Conservation (phyloP, 2,797 vertebrate species). For the Tarsius wallacei region DNA sequence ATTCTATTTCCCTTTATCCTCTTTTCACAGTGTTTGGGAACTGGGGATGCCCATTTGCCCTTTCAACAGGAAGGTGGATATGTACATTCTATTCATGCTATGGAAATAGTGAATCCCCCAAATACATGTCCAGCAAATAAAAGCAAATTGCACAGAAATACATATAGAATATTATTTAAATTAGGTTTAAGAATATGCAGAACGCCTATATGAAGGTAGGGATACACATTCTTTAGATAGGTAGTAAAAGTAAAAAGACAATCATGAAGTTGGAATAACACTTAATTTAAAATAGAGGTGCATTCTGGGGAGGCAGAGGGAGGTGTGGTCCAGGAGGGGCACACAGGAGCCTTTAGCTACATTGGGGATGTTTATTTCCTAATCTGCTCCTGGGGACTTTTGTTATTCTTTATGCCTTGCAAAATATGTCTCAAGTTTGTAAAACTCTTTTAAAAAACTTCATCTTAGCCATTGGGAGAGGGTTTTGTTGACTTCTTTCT, state of each 20-base stretch:
- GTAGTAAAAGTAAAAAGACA: too few relatives aligned
- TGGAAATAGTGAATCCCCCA: not conserved
- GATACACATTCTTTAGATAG: too few relatives aligned
- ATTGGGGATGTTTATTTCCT: not conserved
- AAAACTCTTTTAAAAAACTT: not conserved
- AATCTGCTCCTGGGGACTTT: not conserved
- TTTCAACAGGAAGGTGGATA: not conserved
- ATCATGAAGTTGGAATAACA: too few relatives aligned
- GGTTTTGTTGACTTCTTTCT: not conserved
- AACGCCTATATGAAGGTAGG: not conserved
- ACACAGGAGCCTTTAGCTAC: not conserved
- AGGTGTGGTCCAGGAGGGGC: not conserved
- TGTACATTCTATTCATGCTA: not conserved
- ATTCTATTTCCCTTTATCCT: not conserved
- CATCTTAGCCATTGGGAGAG: not conserved
- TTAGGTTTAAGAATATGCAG: not conserved
- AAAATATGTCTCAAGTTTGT: not conserved
- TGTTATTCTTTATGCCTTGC: not conserved
- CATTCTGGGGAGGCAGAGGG: not conserved
- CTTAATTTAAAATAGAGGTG: not conserved
- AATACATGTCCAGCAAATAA: not conserved
- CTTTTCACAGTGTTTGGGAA: not conserved
- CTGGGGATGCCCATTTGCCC: not conserved
- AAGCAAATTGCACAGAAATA: not conserved
- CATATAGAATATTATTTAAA: not conserved